These are phyloP conservation scores for Etia nguti DNA, from an alignment of 2,113 vertebrate species.

Conservation along the genomic window DNA sequence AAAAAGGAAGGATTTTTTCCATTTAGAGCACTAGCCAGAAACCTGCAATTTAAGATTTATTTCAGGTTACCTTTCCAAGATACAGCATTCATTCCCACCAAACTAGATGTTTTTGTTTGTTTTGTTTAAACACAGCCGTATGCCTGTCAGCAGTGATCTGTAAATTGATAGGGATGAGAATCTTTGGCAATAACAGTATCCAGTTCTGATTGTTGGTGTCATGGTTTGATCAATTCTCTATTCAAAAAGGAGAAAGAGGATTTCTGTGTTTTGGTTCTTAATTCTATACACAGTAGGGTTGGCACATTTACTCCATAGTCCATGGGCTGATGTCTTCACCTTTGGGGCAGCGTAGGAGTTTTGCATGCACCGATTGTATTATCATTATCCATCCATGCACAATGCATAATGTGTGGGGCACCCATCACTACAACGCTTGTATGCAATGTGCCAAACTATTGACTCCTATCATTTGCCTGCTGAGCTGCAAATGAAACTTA, in stretches of 20 bases:
- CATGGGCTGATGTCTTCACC: not conserved
- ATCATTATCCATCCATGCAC: not conserved
- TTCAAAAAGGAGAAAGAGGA: not conserved
- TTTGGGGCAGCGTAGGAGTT: not conserved
- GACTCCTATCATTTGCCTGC: not conserved
- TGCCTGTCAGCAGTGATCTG: not conserved
- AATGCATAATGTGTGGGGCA: not conserved
- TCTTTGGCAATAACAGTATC: not conserved
- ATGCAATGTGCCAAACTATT: not conserved
- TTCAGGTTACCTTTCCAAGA: constrained; percentile 39
- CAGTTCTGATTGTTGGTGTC: not conserved
- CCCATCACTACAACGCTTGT: not conserved
- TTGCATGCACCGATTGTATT: not conserved
- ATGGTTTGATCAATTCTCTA: not conserved
- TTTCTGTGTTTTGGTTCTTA: not conserved
- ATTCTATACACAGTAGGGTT: not conserved
- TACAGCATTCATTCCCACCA: not conserved
- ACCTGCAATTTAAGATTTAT: constrained; percentile 59
- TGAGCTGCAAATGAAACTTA: not conserved
- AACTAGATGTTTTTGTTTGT: constrained; percentile 26
- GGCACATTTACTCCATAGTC: not conserved
- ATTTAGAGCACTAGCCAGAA: not conserved
- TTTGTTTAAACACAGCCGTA: not conserved
- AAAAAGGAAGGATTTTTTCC: not conserved
- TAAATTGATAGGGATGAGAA: not conserved